Percentiles rank a stretch among this genome's conserved stretches.
phyloP scores from a whole-genome alignment of 1,140 invertebrate genomes.

The Drusus annulatus region DNA sequence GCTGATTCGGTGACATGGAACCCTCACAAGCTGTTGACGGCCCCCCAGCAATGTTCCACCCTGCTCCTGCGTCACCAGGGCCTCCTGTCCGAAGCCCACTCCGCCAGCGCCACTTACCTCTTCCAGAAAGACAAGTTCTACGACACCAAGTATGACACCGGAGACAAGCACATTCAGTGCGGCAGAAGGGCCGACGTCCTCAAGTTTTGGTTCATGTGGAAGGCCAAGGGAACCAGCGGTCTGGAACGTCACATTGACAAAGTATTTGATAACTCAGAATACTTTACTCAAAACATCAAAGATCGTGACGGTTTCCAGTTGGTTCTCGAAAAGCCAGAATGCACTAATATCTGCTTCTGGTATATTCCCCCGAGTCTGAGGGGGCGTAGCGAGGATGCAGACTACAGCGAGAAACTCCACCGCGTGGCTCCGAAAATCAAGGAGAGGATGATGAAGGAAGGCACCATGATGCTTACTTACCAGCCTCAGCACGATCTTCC shows the following conservation, averaged over 20 bases:
- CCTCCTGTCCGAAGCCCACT: conserved; percentile 76
- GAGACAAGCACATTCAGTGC: conserved; percentile 94
- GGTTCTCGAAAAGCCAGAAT: conserved; percentile 87
- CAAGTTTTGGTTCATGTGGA: conserved; percentile 99
- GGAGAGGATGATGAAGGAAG: conserved; percentile 94
- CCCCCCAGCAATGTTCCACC: conserved; percentile 92
- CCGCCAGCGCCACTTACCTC: conserved; percentile 87
- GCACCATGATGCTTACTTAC: conserved; percentile 96
- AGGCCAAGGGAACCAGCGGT: conserved; percentile 90
- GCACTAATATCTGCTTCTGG: conserved; percentile 97
- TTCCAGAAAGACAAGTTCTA: conserved; percentile 98
- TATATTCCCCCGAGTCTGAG: conserved; percentile 88
- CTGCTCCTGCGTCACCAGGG: conserved; percentile 83
- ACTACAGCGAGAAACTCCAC: conserved; percentile 80
- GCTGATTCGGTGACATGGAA: conserved; percentile 96
- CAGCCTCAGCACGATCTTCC: conserved; percentile 86
- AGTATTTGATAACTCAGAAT: conserved; percentile 82
- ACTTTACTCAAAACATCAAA: conserved; percentile 80
- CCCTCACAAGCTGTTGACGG: conserved; percentile 91
- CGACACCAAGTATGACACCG: conserved; percentile 91
- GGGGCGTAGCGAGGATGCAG: conserved; percentile 71
- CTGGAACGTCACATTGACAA: conserved; percentile 86
- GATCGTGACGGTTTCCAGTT: conserved; percentile 81
- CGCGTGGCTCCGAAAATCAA: conserved; percentile 93
- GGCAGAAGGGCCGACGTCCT: conserved; percentile 94